Evolutionary conservation across 2,797 vertebrate genomes (phyloP).

Genomic region (Arrhamphus sclerolepis): DNA sequence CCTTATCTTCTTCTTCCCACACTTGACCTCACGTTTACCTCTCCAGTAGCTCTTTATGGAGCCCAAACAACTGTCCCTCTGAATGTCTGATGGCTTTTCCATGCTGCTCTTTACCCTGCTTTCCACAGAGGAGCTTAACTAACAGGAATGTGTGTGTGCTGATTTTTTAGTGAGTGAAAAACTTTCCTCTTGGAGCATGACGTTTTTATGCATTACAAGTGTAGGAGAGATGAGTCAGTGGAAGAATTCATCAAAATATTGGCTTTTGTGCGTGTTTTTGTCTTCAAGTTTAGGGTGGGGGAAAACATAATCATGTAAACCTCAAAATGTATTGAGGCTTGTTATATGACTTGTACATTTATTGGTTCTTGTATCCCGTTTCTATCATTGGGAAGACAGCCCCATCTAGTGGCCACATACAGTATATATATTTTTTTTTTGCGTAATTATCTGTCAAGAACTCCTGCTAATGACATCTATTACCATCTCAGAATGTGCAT

Average conservation of each 20-base stretch:
- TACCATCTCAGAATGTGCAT: constrained; percentile 54
- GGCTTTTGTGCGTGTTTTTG: constrained; percentile 3
- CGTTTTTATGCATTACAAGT: constrained; percentile 31
- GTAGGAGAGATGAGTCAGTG: not conserved
- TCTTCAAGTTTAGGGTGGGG: not conserved
- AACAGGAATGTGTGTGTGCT: constrained; percentile 68
- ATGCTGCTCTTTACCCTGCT: constrained; percentile 56
- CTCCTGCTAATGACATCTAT: constrained; percentile 7
- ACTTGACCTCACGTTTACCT: constrained; percentile 44
- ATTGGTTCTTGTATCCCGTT: not conserved
- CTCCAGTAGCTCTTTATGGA: constrained; percentile 42
- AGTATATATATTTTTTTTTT: too few species aligned
- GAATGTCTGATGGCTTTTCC: constrained; percentile 58
- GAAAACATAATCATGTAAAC: too few species aligned
- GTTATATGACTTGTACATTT: too few species aligned
- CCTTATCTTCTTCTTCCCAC: constrained; percentile 51
- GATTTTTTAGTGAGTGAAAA: constrained; percentile 40
- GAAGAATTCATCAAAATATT: not conserved
- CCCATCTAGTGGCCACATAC: constrained; percentile 37
- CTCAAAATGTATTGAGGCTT: too few species aligned
- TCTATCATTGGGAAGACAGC: constrained; percentile 1
- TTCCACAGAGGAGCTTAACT: constrained; percentile 65
- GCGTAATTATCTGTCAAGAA: too few species aligned
- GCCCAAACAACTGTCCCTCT: constrained; percentile 47
- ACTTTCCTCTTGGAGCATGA: constrained; percentile 52